Evolutionary conservation across 2,888 invertebrate species (phyloP).

Genomic region (Cyclophora albipunctata): DNA sequence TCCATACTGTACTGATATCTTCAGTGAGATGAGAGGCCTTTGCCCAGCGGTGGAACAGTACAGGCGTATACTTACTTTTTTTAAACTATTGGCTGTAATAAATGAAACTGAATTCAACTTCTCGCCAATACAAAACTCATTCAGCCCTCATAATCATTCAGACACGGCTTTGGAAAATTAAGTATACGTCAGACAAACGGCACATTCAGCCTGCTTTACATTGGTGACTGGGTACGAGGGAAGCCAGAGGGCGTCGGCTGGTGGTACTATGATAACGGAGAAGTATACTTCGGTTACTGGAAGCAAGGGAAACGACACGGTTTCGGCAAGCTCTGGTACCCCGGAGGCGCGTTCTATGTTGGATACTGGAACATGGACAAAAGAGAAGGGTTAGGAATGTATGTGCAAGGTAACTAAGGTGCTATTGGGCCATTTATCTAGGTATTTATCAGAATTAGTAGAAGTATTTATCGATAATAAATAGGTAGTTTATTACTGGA

Average conservation of each 20-base stretch:
- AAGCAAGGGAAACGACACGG: conserved; percentile 68
- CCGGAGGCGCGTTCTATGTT: conserved; percentile 74
- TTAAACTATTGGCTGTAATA: too few relatives aligned
- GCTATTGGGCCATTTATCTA: neutral
- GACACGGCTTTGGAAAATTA: conserved; percentile 76
- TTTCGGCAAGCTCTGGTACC: conserved; percentile 78
- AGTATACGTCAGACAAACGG: conserved; percentile 52
- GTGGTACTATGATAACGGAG: conserved; percentile 71
- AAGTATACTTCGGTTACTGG: conserved; percentile 77
- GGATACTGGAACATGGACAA: conserved; percentile 74
- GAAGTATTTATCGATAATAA: too few relatives aligned
- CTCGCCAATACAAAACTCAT: too few relatives aligned
- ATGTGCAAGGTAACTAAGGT: conserved; percentile 57
- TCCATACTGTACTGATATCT: too few relatives aligned
- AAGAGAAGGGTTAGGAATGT: conserved; percentile 71
- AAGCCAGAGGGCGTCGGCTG: conserved; percentile 75
- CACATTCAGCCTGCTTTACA: conserved; percentile 64
- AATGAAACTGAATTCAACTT: too few relatives aligned
- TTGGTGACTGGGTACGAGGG: conserved; percentile 77
- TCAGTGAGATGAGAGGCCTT: too few relatives aligned
- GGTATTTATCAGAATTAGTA: too few relatives aligned
- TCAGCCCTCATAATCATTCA: conserved; percentile 10
- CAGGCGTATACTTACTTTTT: too few relatives aligned
- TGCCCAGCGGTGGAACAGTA: too few relatives aligned
- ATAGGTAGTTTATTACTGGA: too few relatives aligned